A percentile compares a stretch with the other conserved stretches of the same genome.
Conservation (phyloP, 2,797 vertebrate genomes). For the Centropyge bicolor region DNA sequence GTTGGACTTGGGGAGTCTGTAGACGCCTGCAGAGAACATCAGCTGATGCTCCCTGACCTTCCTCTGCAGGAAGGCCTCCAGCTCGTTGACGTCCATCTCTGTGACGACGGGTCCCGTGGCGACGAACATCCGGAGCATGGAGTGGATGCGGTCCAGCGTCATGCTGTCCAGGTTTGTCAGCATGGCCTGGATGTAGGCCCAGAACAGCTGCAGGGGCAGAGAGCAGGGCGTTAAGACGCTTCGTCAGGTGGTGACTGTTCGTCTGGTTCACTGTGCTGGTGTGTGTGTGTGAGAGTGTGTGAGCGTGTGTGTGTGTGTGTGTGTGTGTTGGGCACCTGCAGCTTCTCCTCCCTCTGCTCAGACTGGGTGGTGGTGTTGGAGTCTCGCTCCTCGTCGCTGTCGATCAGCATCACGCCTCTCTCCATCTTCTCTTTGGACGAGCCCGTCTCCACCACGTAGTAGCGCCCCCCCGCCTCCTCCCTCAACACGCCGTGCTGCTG, state of each 20-base stretch:
- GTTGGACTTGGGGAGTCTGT: conserved; percentile 92
- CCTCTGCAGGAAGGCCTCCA: conserved; percentile 95
- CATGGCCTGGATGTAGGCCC: conserved; percentile 99
- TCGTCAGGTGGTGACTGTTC: no score
- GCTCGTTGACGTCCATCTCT: conserved; percentile 95
- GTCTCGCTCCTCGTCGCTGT: conserved; percentile 96
- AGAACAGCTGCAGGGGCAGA: conserved; percentile 89
- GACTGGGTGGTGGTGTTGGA: conserved; percentile 97
- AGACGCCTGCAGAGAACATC: conserved; percentile 89
- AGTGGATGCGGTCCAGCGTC: conserved; percentile 96
- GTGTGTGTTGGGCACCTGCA: conserved; percentile 77
- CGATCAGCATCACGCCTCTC: conserved; percentile 90
- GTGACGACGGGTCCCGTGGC: conserved; percentile 94
- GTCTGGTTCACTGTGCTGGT: background rate
- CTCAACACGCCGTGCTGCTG: conserved; percentile 95
- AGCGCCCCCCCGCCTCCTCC: conserved; percentile 90
- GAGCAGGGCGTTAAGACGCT: background rate
- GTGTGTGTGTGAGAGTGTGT: conserved; percentile 2
- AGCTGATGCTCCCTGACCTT: conserved; percentile 97
- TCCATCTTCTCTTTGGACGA: conserved; percentile 91
- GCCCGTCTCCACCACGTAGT: conserved; percentile 92
- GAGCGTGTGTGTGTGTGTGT: conserved; percentile 8
- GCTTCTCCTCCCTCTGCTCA: conserved; percentile 96
- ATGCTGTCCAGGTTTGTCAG: conserved; percentile 98
- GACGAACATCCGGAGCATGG: conserved; percentile 98